Conservation (phyloP, 1,140 invertebrate species). For the Drosophila sp. region DNA sequence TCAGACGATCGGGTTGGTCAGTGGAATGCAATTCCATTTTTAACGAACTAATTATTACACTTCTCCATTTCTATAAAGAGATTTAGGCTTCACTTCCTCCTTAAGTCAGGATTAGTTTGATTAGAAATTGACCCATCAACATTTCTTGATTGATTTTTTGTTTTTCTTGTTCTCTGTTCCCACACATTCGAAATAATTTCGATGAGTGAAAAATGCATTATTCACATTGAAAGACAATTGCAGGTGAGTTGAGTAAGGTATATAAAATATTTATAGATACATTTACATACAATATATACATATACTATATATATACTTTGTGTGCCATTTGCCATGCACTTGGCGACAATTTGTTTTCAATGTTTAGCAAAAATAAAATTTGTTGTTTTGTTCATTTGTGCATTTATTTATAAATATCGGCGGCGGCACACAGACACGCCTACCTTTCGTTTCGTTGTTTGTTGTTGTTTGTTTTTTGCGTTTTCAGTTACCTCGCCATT, state of each 20-base stretch:
- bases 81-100: too few relatives aligned
- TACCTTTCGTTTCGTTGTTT: slow-evolving; percentile 36
- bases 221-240: background rate
- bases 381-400: slow-evolving; percentile 51
- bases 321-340: slow-evolving; percentile 52
- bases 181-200: too few relatives aligned
- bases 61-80: background rate
- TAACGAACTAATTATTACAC: slow-evolving; percentile 8
- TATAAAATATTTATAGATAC: background rate
- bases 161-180: too few relatives aligned
- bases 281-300: slow-evolving; percentile 3
- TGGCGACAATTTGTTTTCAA: slow-evolving; percentile 44
- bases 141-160: too few relatives aligned
- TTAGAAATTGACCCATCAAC: too few relatives aligned
- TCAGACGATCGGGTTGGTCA: background rate
- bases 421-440: slow-evolving; percentile 35
- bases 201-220: too few relatives aligned
- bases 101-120: too few relatives aligned
- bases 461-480: too few relatives aligned
- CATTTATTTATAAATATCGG: slow-evolving; percentile 49
- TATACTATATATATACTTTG: background rate
- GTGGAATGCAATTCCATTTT: slow-evolving; percentile 8
- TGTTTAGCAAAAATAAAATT: slow-evolving; percentile 52
- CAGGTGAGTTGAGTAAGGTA: background rate
- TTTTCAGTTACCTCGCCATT: background rate